Evolutionary conservation across 1,140 invertebrate genomes (phyloP).

Genomic region (Paramacrobiotus metropolitanus): DNA sequence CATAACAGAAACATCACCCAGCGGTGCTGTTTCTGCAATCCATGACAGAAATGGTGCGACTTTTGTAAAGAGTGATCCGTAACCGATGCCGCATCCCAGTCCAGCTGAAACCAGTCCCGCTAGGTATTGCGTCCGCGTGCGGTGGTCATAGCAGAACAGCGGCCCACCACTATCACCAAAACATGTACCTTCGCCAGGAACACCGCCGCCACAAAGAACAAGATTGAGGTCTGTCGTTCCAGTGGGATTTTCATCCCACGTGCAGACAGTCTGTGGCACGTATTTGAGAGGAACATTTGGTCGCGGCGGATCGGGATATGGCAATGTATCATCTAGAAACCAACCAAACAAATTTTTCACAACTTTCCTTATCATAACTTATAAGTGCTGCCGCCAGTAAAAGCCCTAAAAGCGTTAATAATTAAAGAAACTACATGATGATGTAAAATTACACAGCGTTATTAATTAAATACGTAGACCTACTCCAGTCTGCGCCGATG

Average conservation of each 20-base stretch:
- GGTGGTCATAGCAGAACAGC: background rate
- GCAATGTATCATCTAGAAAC: background rate
- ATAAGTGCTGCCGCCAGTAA: too few species aligned
- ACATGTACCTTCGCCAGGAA: background rate
- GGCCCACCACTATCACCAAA: conserved; percentile 1
- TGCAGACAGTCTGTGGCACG: background rate
- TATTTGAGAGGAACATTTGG: background rate
- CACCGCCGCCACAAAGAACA: background rate
- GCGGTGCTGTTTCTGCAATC: background rate
- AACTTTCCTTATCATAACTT: background rate
- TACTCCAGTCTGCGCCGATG: background rate
- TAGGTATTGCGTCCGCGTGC: background rate
- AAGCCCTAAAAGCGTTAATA: too few species aligned
- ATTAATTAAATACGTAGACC: too few species aligned
- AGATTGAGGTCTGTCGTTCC: background rate
- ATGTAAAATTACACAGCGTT: too few species aligned
- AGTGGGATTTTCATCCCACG: too few species aligned
- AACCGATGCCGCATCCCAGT: background rate
- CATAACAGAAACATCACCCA: too few species aligned
- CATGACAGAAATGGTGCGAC: background rate
- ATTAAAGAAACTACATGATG: too few species aligned
- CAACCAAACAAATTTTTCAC: background rate
- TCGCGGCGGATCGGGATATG: background rate
- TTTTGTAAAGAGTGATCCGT: background rate
- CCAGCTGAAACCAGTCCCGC: background rate